Evolutionary conservation across 2,888 invertebrate genomes (phyloP).

Genomic region (Keiferia lycopersicella): DNA sequence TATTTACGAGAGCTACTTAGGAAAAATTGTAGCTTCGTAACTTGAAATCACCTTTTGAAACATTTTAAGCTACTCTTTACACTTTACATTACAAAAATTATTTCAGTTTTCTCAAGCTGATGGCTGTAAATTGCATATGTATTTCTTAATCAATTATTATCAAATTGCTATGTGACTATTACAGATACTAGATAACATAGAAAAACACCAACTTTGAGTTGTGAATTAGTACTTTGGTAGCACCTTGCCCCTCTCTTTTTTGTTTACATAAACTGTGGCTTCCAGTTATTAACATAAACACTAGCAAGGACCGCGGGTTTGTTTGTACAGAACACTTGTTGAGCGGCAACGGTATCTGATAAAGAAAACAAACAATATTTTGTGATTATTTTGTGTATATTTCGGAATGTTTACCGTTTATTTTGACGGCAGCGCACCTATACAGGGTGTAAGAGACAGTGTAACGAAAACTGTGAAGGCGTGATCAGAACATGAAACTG

Average conservation of each 20-base stretch:
- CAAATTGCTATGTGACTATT: too few species aligned
- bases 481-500: too few species aligned
- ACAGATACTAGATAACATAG: too few species aligned
- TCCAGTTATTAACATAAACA: slow-evolving; percentile 56
- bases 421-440: neutral
- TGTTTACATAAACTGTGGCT: slow-evolving; percentile 56
- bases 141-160: too few species aligned
- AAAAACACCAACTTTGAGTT: neutral
- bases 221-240: neutral
- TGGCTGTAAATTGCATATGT: too few species aligned
- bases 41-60: neutral
- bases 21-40: too few species aligned
- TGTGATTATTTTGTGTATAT: slow-evolving; percentile 44
- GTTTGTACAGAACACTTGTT: slow-evolving; percentile 24
- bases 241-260: neutral
- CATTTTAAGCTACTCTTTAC: neutral
- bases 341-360: slow-evolving; percentile 41
- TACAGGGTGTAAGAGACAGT: too few species aligned
- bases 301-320: slow-evolving; percentile 37
- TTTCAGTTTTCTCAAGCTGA: too few species aligned
- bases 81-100: neutral
- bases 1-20: too few species aligned
- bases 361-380: slow-evolving; percentile 56
- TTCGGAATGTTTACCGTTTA: slow-evolving; percentile 29
- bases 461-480: too few species aligned